Evolutionary conservation across 2,888 invertebrate species (phyloP), one percentile per base, ranked within the genome.

Genomic region (Apamea sordens): DNA sequence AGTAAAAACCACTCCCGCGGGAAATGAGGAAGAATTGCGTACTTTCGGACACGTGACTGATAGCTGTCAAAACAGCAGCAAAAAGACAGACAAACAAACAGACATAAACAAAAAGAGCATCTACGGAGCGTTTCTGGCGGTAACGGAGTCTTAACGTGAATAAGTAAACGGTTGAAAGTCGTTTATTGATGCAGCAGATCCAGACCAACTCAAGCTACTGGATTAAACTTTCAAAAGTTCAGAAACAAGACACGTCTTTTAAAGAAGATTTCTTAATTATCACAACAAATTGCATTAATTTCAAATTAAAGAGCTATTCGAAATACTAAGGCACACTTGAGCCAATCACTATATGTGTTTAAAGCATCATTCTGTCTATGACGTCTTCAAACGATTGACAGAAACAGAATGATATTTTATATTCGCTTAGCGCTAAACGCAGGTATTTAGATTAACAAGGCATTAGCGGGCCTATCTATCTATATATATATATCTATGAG

Each of bases 61-160:
- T 83, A 70, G 63, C 63, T 88, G 86, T 88, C 86, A 73, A 78
- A 83, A 83, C 53, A 70, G 13, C 61, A 83, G 28, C n/a, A 21
- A 70, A 74, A 50, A 28, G 36, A 70, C 47, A 65, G 32, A 59
- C 50, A 44, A 28, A 74, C 70, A 56, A 75, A 56, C 32, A 36
- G 6, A 59, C 1, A 63, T 72, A 50, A 28, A 69, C 18, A 28
- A 73, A 36, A 50, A 50, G 15, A 75, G n/a, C 24, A 61, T 70
- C 13, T 63, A 67, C n/a, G n/a, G 3, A 71, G n/a, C 13, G 41
- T 63, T 78, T 61, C 15, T 13, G 63, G 41, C 7, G 24, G 53
- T 64, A 59, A 50, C 24, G 15, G 28, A 50, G 56, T 67, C 44
- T 76, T 69, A 41, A 59, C 56, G 15, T 80, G 56, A 76, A 69